Evolutionary conservation across 2,797 vertebrate genomes (phyloP), one percentile per base, ranked within the genome.

Genomic region (Trachops cirrhosus): DNA sequence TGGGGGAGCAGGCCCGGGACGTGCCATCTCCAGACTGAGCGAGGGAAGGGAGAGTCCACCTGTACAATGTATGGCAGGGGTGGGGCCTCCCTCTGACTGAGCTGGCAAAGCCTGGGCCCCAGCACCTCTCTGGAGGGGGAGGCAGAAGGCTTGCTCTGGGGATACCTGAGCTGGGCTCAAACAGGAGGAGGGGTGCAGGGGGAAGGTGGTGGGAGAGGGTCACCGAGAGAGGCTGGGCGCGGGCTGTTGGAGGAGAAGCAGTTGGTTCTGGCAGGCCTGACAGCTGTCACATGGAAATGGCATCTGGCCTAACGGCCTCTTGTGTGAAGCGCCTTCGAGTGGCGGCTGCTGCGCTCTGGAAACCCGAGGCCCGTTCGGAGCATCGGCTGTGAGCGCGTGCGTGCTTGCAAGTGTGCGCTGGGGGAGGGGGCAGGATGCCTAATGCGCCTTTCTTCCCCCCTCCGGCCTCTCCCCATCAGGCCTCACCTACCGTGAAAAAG

Each of bases 201-300:
- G 80, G 73, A 67, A 75, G 67, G 86, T 11, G 15, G 85, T 14
- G 50, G 75, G 71, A 91, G 50, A 92, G n/a, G 79, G 74, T 64
- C 70, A 94, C 29, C 5, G 21, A 71, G 88, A 79, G 44, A 84
- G 87, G 86, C 80, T 1, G 12, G 94, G 86, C 52, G 44, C 1
- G 32, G 93, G 87, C 96, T 87, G 89, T 10, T 52, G 39, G 19
- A 92, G 91, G 94, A 90, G 85, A 79, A 79, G 92, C 96, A 95
- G 96, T 96, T 96, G 96, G 97, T 97, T 97, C 83, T 11, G 57
- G 93, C 93, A 93, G 91, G 89, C 96, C 34, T 97, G 97, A 98
- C 98, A 98, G 97, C 96, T 98, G 97, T 97, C 97, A 97, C 85
- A 95, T 16, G 88, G 93, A 97, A 97, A 95, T 94, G 94, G 95